phyloP scores from a whole-genome alignment of 2,113 vertebrate species.

The Callorhinus ursinus region DNA sequence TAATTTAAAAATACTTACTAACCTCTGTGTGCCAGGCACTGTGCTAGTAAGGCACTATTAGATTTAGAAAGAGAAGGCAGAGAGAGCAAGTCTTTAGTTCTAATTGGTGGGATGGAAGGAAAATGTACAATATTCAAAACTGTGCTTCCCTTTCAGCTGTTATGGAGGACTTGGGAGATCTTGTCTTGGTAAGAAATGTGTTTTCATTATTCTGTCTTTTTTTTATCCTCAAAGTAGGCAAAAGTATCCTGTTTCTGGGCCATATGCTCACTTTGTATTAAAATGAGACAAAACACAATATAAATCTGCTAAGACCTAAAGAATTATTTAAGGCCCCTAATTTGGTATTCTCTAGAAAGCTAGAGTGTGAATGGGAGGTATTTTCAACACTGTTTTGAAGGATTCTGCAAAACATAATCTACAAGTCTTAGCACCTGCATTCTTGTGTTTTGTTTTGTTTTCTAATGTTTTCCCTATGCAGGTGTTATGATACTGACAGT shows the following conservation, averaged over 20 bases:
- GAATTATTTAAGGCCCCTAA: not conserved
- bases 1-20: not conserved
- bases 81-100: not conserved
- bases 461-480: not conserved
- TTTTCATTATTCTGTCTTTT: slow-evolving; percentile 19
- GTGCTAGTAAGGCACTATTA: not conserved
- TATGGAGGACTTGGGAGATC: slow-evolving; percentile 93
- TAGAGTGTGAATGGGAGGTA: not conserved
- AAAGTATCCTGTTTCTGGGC: slow-evolving; percentile 3
- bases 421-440: not conserved
- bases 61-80: not conserved
- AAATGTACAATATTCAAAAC: slow-evolving; percentile 47
- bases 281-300: slow-evolving; percentile 30
- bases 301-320: slow-evolving; percentile 29
- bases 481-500: not conserved
- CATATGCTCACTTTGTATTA: not conserved
- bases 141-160: slow-evolving; percentile 88
- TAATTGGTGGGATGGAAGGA: not conserved
- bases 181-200: slow-evolving; percentile 88
- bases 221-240: slow-evolving; percentile 14
- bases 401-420: not conserved
- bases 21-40: not conserved
- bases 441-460: slow-evolving; percentile 34
- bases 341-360: not conserved
- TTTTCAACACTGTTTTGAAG: not conserved